Percentiles rank a stretch among this genome's conserved stretches.
These are phyloP conservation scores for Sylvietta virens DNA, from an alignment of 2,113 vertebrate species.

Conservation along the genomic window DNA sequence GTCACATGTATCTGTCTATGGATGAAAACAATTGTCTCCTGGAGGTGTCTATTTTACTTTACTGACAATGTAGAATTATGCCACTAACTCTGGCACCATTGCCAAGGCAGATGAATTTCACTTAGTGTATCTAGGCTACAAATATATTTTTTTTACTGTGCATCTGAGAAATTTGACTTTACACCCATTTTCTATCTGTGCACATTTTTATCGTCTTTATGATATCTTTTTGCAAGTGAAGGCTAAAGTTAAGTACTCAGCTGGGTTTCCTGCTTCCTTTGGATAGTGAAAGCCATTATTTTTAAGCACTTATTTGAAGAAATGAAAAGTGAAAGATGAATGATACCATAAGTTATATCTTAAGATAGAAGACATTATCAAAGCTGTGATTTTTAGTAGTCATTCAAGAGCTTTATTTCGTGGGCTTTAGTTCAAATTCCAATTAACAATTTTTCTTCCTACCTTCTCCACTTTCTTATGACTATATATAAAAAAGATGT, in stretches of 20 bases:
- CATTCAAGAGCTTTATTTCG: conserved; percentile 14
- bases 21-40: conserved; percentile 13
- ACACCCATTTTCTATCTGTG: background rate
- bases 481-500: background rate
- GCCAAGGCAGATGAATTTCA: background rate
- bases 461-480: background rate
- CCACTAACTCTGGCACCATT: background rate
- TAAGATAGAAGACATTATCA: conserved; percentile 36
- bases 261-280: conserved; percentile 9
- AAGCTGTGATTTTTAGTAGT: conserved; percentile 39
- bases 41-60: conserved; percentile 7
- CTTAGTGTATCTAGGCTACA: background rate
- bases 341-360: conserved; percentile 12
- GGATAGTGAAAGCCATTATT: conserved; percentile 29
- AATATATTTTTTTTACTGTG: background rate
- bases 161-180: background rate
- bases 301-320: conserved; percentile 45
- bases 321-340: conserved; percentile 36
- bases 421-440: background rate
- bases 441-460: conserved; percentile 31
- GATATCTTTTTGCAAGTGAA: conserved; percentile 10
- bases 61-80: background rate
- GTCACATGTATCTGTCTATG: background rate
- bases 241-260: conserved; percentile 1
- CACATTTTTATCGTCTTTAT: conserved; percentile 10